Conservation (phyloP, 2,797 vertebrate genomes). For the Typhlichthys eigenmanni region DNA sequence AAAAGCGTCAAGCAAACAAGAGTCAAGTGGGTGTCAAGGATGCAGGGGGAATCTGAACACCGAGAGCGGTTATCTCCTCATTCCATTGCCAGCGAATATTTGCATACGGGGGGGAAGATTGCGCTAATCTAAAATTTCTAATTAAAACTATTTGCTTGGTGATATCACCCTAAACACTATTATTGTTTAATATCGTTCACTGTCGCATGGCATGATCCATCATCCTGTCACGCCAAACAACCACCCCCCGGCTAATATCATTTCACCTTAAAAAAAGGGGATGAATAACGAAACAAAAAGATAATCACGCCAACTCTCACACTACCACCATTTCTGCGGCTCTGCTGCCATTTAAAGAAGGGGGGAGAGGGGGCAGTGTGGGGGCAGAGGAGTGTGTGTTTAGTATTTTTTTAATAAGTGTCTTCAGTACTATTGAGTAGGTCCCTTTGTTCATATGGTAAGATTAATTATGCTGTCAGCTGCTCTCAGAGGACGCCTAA, state of each 20-base stretch:
- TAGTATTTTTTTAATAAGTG: slow-evolving; percentile 99
- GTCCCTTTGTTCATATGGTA: slow-evolving; percentile 99
- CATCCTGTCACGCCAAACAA: slow-evolving; percentile 61
- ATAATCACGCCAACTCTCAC: slow-evolving; percentile 83
- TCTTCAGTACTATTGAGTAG: slow-evolving; percentile 99
- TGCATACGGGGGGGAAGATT: slow-evolving; percentile 53
- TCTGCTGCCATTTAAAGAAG: slow-evolving; percentile 58
- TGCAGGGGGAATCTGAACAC: not conserved
- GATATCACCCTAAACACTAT: slow-evolving; percentile 65
- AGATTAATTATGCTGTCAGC: slow-evolving; percentile 99
- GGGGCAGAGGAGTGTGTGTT: slow-evolving; percentile 79
- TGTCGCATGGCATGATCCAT: slow-evolving; percentile 84
- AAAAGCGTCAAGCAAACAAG: too few species aligned
- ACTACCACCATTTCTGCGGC: slow-evolving; percentile 80
- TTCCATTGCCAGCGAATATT: slow-evolving; percentile 53
- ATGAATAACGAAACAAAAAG: slow-evolving; percentile 79
- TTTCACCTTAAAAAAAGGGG: slow-evolving; percentile 71
- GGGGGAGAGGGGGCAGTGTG: not conserved
- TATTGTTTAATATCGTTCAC: slow-evolving; percentile 84
- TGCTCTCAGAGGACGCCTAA: slow-evolving; percentile 99
- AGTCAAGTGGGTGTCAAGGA: slow-evolving; percentile 11
- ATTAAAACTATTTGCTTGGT: slow-evolving; percentile 78
- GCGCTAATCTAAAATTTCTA: slow-evolving; percentile 72
- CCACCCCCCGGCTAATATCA: slow-evolving; percentile 73
- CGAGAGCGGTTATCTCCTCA: slow-evolving; percentile 33